phyloP scores from a whole-genome alignment of 1,140 invertebrate genomes.

The Apis florea region DNA sequence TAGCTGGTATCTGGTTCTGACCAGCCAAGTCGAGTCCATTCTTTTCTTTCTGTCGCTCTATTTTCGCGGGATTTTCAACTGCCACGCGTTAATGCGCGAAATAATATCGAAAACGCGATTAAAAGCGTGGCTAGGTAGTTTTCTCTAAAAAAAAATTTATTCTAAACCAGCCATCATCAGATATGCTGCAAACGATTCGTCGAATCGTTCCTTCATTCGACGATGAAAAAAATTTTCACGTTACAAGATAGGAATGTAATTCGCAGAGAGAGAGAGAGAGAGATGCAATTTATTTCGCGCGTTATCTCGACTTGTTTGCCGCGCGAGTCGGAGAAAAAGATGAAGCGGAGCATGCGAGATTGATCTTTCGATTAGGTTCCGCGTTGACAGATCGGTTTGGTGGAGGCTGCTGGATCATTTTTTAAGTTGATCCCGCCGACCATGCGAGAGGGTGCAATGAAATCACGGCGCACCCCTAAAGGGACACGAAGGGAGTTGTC shows the following conservation, averaged over 20 bases:
- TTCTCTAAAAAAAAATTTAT: slow-evolving; percentile 2
- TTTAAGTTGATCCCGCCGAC: slow-evolving; percentile 70
- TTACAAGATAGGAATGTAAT: background rate
- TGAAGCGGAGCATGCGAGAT: slow-evolving; percentile 39
- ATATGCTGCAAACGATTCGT: too few species aligned
- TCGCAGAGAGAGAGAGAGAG: background rate
- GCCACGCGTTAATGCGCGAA: slow-evolving; percentile 28
- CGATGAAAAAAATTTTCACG: background rate
- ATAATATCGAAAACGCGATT: slow-evolving; percentile 28
- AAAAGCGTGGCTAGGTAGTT: slow-evolving; percentile 12
- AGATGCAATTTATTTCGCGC: background rate
- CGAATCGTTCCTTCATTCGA: too few species aligned
- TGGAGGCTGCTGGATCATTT: slow-evolving; percentile 71
- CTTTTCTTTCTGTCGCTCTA: slow-evolving; percentile 52
- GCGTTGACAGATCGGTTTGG: slow-evolving; percentile 52
- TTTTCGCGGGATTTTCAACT: slow-evolving; percentile 53
- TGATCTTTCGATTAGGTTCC: slow-evolving; percentile 57
- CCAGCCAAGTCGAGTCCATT: slow-evolving; percentile 58
- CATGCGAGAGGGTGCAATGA: slow-evolving; percentile 64
- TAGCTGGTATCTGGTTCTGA: slow-evolving; percentile 71
- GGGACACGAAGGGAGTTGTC: slow-evolving; percentile 66
- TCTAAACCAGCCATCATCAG: too few species aligned
- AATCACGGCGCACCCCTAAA: slow-evolving; percentile 74
- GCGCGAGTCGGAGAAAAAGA: slow-evolving; percentile 7
- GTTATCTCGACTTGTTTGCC: background rate